Evolutionary conservation across 2,113 vertebrate genomes (phyloP).

Genomic region (Chlorodrepanis virens): DNA sequence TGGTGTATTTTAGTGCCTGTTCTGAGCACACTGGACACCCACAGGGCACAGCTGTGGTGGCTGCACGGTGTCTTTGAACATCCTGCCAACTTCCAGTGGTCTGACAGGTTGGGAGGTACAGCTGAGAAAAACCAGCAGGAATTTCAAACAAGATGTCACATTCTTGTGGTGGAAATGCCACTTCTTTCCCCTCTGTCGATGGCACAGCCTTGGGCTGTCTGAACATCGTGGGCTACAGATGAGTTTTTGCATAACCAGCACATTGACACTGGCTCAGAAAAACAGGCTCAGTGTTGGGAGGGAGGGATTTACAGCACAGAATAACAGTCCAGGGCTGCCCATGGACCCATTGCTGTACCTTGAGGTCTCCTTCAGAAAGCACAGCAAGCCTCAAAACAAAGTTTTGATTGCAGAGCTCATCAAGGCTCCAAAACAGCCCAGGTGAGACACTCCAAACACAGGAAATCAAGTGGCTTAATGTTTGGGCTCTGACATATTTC

Average conservation of each 20-base stretch:
- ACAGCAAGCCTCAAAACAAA: background rate
- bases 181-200: background rate
- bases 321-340: background rate
- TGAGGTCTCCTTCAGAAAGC: background rate
- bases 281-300: background rate
- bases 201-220: background rate
- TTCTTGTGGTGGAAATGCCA: background rate
- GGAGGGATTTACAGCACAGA: background rate
- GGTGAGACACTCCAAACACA: background rate
- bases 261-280: background rate
- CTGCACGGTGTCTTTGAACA: background rate
- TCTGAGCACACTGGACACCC: background rate
- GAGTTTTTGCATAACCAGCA: background rate
- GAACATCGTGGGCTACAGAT: background rate
- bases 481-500: background rate
- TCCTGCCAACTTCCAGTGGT: background rate
- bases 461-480: background rate
- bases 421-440: background rate
- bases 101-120: background rate
- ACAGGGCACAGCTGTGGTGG: background rate
- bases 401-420: background rate
- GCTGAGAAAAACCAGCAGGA: background rate
- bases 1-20: background rate
- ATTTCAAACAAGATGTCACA: background rate
- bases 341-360: background rate